phyloP scores from a whole-genome alignment of 2,113 vertebrate genomes.

The Phaethornis superciliosus region DNA sequence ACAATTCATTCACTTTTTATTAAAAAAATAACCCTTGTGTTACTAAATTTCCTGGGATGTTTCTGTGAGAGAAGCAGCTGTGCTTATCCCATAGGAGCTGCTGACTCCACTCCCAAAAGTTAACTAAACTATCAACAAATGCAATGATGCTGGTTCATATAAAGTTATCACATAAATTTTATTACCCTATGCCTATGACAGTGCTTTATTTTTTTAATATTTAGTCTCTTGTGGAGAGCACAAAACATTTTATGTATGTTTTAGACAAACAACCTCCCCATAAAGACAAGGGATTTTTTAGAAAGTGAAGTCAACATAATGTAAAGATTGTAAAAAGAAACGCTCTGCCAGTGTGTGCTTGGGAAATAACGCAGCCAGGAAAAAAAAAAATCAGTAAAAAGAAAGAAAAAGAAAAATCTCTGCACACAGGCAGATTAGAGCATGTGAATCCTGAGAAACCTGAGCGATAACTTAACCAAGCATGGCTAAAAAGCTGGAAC shows the following conservation, averaged over 20 bases:
- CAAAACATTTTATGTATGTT: not conserved
- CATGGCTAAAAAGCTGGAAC: conserved; percentile 72
- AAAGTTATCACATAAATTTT: not conserved
- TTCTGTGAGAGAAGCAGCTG: not conserved
- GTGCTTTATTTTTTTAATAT: not conserved
- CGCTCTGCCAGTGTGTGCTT: not conserved
- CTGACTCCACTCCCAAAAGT: not conserved
- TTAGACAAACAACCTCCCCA: not conserved
- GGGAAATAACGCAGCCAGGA: not conserved
- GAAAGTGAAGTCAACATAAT: not conserved
- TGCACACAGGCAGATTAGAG: not conserved
- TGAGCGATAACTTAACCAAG: conserved; percentile 33
- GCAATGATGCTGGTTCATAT: not conserved
- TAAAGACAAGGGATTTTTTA: not conserved
- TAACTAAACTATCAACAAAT: not conserved
- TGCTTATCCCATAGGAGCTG: not conserved
- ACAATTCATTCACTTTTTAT: not conserved
- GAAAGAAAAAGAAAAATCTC: not conserved
- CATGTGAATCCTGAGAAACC: not conserved
- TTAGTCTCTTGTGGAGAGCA: not conserved
- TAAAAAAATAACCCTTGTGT: conserved; percentile 20
- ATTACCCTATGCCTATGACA: not conserved
- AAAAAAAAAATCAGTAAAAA: not conserved
- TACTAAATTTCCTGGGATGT: not conserved
- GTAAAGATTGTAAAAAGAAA: conserved; percentile 6